Evolutionary conservation across 1,140 invertebrate species (phyloP), one percentile per base, ranked within the genome.

Genomic region (Holotrichia oblita): DNA sequence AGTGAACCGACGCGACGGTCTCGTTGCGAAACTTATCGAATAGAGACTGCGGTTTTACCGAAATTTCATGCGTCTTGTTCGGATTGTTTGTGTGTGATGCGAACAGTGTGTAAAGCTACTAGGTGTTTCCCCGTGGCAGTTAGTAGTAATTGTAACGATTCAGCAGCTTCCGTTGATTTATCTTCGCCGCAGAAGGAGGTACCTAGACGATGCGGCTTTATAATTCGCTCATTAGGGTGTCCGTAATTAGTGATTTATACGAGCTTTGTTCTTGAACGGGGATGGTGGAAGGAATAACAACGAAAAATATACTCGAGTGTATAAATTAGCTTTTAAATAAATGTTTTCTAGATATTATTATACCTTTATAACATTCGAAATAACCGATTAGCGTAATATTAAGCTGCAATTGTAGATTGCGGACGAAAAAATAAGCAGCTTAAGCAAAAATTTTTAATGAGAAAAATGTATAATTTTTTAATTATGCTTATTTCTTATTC

Each of bases 1-100:
- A n/a, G n/a, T n/a, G n/a, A n/a, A n/a, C n/a, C n/a, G n/a, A 78
- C 76, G 73, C 78, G 44, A 12, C 1, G 7, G n/a, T 14, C 44
- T n/a, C n/a, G n/a, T n/a, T 34, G 27, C 27, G 27, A 55, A 55
- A 14, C 48, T 14, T 17, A 17, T n/a, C 48, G n/a, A 17, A n/a
- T 55, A 14, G 48, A 55, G 14, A 17, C 17, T 55, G 17, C n/a
- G 48, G 48, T 55, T 55, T 55, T 17, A 17, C 48, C 48, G 48
- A n/a, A 17, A 55, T 55, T 55, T 17, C 14, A 55, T 17, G 48
- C 48, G 14, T 17, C 14, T n/a, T 48, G 44, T 48, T 48, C n/a
- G 44, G n/a, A 48, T 34, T 48, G n/a, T 48, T 48, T n/a, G 44
- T n/a, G 44, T 14, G 2, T 14, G 17, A n/a, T 17, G 48, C 14